Conservation (phyloP, 1,140 invertebrate species). For the Atta texana region DNA sequence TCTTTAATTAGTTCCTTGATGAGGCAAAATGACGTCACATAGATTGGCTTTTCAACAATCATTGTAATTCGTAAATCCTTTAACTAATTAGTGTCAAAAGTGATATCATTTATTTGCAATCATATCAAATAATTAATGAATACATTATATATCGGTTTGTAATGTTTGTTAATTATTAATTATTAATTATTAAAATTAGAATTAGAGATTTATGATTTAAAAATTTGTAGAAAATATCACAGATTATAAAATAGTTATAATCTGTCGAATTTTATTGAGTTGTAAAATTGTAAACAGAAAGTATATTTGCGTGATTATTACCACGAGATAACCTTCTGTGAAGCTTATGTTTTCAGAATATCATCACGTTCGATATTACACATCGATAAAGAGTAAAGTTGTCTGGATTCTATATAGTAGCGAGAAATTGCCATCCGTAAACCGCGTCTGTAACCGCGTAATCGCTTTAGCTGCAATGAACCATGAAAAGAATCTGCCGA, state of each 20-base stretch:
- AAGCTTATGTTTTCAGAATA: slow-evolving; percentile 50
- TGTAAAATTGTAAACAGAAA: slow-evolving; percentile 44
- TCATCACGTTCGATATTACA: slow-evolving; percentile 57
- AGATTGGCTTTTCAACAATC: slow-evolving; percentile 62
- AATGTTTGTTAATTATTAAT: not conserved
- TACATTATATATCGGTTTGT: not conserved
- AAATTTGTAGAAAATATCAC: slow-evolving; percentile 3
- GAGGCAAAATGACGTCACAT: slow-evolving; percentile 65
- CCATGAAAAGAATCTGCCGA: slow-evolving; percentile 67
- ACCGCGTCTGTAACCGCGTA: slow-evolving; percentile 56
- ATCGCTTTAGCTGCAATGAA: slow-evolving; percentile 61
- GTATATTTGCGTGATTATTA: slow-evolving; percentile 24
- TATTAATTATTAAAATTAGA: not conserved
- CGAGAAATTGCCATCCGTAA: slow-evolving; percentile 48
- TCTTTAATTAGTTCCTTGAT: slow-evolving; percentile 14
- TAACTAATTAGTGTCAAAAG: slow-evolving; percentile 64
- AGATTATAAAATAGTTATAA: not conserved
- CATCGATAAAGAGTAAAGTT: slow-evolving; percentile 59
- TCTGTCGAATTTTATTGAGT: not conserved
- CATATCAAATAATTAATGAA: not conserved
- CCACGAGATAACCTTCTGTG: slow-evolving; percentile 4
- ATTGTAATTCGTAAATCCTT: slow-evolving; percentile 67
- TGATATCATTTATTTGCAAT: slow-evolving; percentile 35
- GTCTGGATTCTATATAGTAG: slow-evolving; percentile 46
- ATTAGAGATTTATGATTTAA: not conserved